Conservation (phyloP, 1,140 invertebrate species). For the Stegodyphus dumicola region DNA sequence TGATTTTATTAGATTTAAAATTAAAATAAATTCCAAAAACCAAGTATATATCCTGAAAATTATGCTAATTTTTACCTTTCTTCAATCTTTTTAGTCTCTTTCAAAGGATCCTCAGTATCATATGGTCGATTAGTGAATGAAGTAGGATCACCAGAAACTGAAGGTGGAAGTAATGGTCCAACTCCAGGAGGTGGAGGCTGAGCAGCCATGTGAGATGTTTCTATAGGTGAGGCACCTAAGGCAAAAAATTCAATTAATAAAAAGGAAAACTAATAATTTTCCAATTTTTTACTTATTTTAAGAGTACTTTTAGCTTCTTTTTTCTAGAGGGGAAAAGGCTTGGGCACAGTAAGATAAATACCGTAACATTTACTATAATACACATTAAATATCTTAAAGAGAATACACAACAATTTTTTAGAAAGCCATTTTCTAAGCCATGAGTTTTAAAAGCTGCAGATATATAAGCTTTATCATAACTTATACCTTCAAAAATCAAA, state of each 20-base stretch:
- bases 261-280: neutral
- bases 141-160: conserved; percentile 27
- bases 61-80: conserved; percentile 4
- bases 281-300: conserved; percentile 6
- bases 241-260: neutral
- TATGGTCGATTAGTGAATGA: conserved; percentile 59
- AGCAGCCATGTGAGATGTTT: conserved; percentile 39
- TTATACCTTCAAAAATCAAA: too few relatives aligned
- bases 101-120: conserved; percentile 40
- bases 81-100: conserved; percentile 8
- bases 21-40: too few relatives aligned
- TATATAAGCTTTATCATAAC: too few relatives aligned
- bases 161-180: conserved; percentile 44
- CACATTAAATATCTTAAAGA: too few relatives aligned
- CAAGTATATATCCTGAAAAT: too few relatives aligned
- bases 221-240: conserved; percentile 51
- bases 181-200: conserved; percentile 62
- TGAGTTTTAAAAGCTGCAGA: too few relatives aligned
- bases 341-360: neutral
- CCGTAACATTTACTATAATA: too few relatives aligned
- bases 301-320: neutral
- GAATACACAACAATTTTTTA: too few relatives aligned
- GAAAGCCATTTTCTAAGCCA: too few relatives aligned
- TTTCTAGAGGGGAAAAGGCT: too few relatives aligned
- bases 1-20: too few relatives aligned